Conservation (phyloP, 2,113 vertebrate genomes). For the Phalacrocorax carbo region DNA sequence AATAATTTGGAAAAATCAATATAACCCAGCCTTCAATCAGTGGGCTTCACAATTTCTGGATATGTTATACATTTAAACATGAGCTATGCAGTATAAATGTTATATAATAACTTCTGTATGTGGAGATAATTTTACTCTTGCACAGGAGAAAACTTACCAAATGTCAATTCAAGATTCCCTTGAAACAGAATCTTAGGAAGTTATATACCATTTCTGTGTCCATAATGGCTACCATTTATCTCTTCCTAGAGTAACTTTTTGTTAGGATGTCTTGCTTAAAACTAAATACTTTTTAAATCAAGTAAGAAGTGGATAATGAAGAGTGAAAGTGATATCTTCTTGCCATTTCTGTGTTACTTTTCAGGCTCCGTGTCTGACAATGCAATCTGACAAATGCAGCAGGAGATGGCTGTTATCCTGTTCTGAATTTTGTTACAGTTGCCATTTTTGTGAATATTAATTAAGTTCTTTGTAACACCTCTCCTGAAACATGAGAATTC, state of each 20-base stretch:
- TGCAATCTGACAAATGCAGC: conserved; percentile 17
- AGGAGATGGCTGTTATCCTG: conserved; percentile 21
- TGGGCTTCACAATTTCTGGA: background rate
- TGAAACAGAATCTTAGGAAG: background rate
- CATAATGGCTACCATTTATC: background rate
- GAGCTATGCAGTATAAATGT: background rate
- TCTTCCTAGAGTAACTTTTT: background rate
- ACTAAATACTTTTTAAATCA: background rate
- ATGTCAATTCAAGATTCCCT: background rate
- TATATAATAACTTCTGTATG: background rate
- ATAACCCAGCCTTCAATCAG: background rate
- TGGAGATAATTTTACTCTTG: background rate
- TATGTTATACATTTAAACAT: background rate
- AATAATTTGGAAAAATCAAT: background rate
- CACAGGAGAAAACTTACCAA: background rate
- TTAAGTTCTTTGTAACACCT: background rate
- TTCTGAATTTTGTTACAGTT: conserved; percentile 41
- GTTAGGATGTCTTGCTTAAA: background rate
- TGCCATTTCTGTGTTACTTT: background rate
- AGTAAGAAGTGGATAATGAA: background rate
- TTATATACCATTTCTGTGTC: background rate
- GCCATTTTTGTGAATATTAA: conserved; percentile 38
- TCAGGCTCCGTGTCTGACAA: background rate
- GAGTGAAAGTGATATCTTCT: background rate
- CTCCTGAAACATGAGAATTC: conserved; percentile 17